Percentiles rank a stretch among this genome's conserved stretches.
phyloP scores from a whole-genome alignment of 2,113 vertebrate species.

The Danionella cerebrum region DNA sequence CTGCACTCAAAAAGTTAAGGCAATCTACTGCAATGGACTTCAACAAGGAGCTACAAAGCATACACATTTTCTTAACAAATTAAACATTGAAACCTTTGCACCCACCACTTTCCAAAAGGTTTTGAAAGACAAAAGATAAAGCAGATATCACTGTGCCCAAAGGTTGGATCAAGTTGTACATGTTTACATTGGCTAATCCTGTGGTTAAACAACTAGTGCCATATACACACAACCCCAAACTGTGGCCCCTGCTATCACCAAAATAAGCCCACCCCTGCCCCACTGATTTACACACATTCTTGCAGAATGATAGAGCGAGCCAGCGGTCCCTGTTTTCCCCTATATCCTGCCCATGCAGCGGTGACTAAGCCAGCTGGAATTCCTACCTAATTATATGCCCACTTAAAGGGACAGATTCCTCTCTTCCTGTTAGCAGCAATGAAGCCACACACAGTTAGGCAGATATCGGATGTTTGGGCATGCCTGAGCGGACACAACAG shows the following conservation, averaged over 20 bases:
- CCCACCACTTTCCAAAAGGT: too few relatives aligned
- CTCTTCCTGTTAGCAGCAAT: conserved; percentile 23
- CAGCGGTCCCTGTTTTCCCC: conserved; percentile 29
- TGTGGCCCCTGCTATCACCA: not conserved
- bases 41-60: too few relatives aligned
- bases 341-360: conserved; percentile 55
- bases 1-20: too few relatives aligned
- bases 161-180: conserved; percentile 21
- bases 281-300: conserved; percentile 33
- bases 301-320: conserved; percentile 25
- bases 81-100: too few relatives aligned
- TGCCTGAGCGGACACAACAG: not conserved
- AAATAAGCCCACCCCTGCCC: not conserved
- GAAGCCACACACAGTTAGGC: conserved; percentile 10
- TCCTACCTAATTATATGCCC: conserved; percentile 63
- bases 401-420: conserved; percentile 60
- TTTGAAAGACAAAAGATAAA: not conserved
- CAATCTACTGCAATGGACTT: too few relatives aligned
- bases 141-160: conserved; percentile 9
- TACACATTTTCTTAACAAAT: too few relatives aligned
- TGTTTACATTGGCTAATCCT: conserved; percentile 31
- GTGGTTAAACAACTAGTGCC: conserved; percentile 29
- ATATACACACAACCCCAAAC: conserved; percentile 27
- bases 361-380: conserved; percentile 72
- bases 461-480: not conserved